A percentile compares a stretch with the other conserved stretches of the same genome.
These are phyloP conservation scores for Gnathonemus longibarbis DNA, from an alignment of 2,113 vertebrate genomes.

Conservation along the genomic window DNA sequence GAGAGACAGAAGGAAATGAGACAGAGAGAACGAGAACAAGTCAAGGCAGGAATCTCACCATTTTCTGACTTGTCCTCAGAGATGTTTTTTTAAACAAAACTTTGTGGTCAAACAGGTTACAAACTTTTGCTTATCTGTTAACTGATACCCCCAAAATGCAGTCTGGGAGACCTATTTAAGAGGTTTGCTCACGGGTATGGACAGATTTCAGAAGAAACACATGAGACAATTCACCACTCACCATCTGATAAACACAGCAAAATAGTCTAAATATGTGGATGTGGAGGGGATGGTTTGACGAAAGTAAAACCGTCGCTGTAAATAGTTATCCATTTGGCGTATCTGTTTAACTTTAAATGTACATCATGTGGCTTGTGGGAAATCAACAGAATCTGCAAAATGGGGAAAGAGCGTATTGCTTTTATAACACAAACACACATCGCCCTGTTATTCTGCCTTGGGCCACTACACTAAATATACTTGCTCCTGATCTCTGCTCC, in stretches of 20 bases:
- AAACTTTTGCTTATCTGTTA: not conserved
- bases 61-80: not conserved
- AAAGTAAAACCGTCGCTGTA: not conserved
- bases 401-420: not conserved
- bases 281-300: not conserved
- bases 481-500: conserved; percentile 40
- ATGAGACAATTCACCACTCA: not conserved
- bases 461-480: conserved; percentile 41
- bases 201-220: not conserved
- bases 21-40: not conserved
- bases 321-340: conserved; percentile 24
- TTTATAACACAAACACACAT: conserved; percentile 14
- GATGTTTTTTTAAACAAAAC: not conserved
- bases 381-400: conserved; percentile 30
- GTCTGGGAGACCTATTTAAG: not conserved
- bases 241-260: not conserved
- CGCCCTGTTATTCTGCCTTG: conserved; percentile 36
- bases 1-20: not conserved
- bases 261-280: not conserved
- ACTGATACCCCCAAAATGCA: not conserved
- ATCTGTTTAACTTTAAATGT: conserved; percentile 39
- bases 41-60: not conserved
- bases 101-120: not conserved
- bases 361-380: conserved; percentile 43
- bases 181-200: not conserved